A percentile compares a stretch with the other conserved stretches of the same genome.
Conservation (phyloP, 2,113 vertebrate genomes). For the Bostrychus sinensis region DNA sequence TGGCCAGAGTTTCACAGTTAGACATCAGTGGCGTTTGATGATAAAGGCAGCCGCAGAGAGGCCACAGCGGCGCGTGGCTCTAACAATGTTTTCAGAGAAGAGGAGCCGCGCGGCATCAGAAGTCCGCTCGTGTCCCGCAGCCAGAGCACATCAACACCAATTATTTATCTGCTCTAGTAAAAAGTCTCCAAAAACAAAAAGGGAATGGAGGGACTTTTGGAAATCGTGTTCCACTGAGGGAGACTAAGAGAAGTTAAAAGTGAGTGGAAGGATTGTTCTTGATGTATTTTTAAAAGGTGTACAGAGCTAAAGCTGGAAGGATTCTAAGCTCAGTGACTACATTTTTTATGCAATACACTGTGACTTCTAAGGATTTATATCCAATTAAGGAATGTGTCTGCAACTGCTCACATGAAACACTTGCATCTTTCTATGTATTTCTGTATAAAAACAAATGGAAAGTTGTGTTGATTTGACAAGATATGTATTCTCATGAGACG, state of each 20-base stretch:
- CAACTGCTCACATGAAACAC: background rate
- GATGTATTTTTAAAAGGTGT: conserved; percentile 10
- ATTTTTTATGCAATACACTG: background rate
- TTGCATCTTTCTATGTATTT: background rate
- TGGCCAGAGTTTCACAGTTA: background rate
- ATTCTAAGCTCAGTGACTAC: background rate
- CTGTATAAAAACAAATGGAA: background rate
- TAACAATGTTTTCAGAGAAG: background rate
- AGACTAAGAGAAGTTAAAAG: conserved; percentile 7
- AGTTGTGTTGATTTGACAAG: conserved; percentile 5
- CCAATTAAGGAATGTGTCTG: background rate
- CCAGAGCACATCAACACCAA: conserved; percentile 2
- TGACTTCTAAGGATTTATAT: background rate
- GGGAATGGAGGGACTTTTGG: background rate
- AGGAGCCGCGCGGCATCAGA: background rate
- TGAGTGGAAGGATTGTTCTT: background rate
- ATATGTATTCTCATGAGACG: background rate
- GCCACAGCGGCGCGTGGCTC: background rate
- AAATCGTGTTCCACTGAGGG: conserved; percentile 4
- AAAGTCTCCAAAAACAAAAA: background rate
- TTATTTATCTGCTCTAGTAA: conserved; percentile 1
- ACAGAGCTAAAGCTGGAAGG: background rate
- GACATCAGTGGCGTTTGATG: conserved; percentile 17
- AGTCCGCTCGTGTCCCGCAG: background rate
- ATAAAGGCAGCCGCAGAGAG: background rate